phyloP scores from a whole-genome alignment of 2,888 invertebrate genomes.

The Orthosia gothica region DNA sequence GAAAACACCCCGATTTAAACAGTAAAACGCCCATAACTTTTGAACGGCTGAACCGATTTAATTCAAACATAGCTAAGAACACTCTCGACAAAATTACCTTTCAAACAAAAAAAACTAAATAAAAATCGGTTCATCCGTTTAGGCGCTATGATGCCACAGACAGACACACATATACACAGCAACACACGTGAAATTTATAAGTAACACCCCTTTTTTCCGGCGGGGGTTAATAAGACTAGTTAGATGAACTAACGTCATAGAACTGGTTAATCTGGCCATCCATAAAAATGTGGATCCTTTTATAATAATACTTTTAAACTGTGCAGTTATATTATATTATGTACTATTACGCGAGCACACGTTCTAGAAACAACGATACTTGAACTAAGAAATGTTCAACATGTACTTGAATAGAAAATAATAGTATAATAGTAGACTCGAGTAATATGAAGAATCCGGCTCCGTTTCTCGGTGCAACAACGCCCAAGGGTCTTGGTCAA shows the following conservation, averaged over 20 bases:
- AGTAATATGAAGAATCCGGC: constrained; percentile 71
- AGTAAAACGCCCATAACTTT: no score
- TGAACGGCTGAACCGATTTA: no score
- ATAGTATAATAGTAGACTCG: constrained; percentile 53
- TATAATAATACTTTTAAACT: constrained; percentile 1
- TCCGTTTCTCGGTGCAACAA: constrained; percentile 70
- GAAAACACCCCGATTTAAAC: no score
- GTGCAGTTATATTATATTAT: constrained; percentile 9
- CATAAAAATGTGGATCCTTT: background rate
- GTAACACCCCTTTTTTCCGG: no score
- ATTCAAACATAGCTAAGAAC: no score
- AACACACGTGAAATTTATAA: no score
- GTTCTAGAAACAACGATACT: constrained; percentile 29
- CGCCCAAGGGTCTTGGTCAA: constrained; percentile 72
- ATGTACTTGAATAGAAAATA: constrained; percentile 56
- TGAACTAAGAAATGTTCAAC: constrained; percentile 50
- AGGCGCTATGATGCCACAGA: no score
- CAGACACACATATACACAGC: no score
- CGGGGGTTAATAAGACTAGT: no score
- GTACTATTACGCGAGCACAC: constrained; percentile 20
- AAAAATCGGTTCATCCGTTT: no score
- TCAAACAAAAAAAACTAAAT: no score
- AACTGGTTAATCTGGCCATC: constrained; percentile 10
- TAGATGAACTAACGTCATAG: background rate
- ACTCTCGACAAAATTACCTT: no score